A percentile compares a stretch with the other conserved stretches of the same genome.
phyloP scores from a whole-genome alignment of 2,113 vertebrate genomes.

The Cygnus buccinator region DNA sequence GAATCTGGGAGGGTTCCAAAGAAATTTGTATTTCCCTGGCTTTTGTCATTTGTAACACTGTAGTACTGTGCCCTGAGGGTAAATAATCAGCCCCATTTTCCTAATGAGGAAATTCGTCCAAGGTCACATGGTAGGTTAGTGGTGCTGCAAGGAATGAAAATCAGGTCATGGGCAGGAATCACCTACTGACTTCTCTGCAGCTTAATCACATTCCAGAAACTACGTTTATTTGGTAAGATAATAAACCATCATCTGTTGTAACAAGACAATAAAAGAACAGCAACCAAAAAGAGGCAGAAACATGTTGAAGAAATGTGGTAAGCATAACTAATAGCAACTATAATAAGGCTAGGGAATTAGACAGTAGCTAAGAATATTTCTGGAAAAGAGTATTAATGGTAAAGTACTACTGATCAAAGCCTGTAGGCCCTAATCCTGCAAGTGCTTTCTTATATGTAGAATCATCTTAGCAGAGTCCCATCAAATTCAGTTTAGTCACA shows the following conservation, averaged over 20 bases:
- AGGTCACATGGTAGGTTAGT: constrained; percentile 28
- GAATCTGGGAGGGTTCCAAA: constrained; percentile 49
- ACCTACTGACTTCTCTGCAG: neutral
- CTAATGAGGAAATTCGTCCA: constrained; percentile 56
- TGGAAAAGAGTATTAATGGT: neutral
- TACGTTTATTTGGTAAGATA: neutral
- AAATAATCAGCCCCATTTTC: constrained; percentile 47
- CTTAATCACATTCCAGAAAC: neutral
- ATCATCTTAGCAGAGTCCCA: neutral
- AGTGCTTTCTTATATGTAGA: neutral
- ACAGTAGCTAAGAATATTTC: constrained; percentile 5
- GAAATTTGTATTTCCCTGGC: constrained; percentile 1
- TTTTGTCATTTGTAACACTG: neutral
- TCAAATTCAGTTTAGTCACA: neutral
- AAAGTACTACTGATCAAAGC: constrained; percentile 28
- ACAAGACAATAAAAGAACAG: neutral
- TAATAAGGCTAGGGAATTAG: neutral
- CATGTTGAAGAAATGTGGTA: neutral
- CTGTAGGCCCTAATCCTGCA: neutral
- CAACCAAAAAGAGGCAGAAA: constrained; percentile 13
- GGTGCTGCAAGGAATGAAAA: constrained; percentile 11
- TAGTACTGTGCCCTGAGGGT: neutral
- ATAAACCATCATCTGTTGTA: constrained; percentile 7
- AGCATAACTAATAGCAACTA: neutral
- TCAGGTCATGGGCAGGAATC: constrained; percentile 25